Base-by-base conservation (phyloP, 2,797 vertebrate species). In the Rhadinocentrus ornatus region DNA sequence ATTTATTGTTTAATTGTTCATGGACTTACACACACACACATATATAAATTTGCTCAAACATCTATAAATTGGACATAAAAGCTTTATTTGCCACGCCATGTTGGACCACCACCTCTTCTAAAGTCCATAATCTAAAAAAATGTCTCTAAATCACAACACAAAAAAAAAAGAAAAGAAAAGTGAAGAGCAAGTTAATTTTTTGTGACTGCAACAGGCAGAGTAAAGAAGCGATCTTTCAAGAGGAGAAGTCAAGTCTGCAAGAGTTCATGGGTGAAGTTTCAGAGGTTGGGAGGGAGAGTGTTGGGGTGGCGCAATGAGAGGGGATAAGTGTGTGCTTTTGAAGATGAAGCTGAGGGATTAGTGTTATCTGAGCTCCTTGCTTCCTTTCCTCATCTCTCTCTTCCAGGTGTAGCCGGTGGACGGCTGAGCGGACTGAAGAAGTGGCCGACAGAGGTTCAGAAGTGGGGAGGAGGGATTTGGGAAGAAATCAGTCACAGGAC, bases 341-440 rank as follows among this genome's bases (percentile, higher is more conserved):
- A 91, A 92, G 92, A 93, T 92, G 92, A 92, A 91, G 88, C 83
- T 75, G 77, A 78, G 73, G 90, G 90, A 93, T 93, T 92, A 93
- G 86, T 88, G 84, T 91, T 89, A 90, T 89, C 91, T 88, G 85
- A 92, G 84, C 84, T 83, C 70, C 65, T 82, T 80, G 70, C 77
- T 83, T 79, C 75, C 50, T 86, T 78, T 78, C 72, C 81, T 89
- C 77, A 73, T 84, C 77, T 85, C 79, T 92, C 71, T 76, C 78
- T 86, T 90, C 41, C 91, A 96, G 95, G 94, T 96, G 86, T 80
- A 91, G 86, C 84, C 88, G 90, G 85, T 88, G 69, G 87, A 93
- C 73, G 88, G 79, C 90, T 90, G 89, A 93, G 86, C 82, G 81
- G 87, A 92, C 73, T 80, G 77, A 87, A 83, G 78, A 64, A 84